Base-by-base conservation (phyloP, 2,888 invertebrate genomes). In the Cryptocheilus praepositus region DNA sequence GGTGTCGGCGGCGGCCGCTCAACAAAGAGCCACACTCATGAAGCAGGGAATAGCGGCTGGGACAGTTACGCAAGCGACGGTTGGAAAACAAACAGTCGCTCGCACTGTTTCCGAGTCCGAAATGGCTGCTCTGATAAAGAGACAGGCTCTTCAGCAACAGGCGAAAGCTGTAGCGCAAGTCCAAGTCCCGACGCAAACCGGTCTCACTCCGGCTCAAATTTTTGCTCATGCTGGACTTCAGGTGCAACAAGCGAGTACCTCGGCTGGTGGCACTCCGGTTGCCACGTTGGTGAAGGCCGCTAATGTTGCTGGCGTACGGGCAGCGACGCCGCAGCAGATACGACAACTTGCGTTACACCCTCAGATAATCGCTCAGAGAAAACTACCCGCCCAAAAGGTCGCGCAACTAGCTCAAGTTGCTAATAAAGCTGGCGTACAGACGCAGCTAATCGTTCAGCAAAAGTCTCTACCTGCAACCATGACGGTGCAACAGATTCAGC, bases 401-500 rank as follows among this genome's bases (percentile, higher is more conserved):
- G 90, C 92, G 0, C 92, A 93, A 72, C 87, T 92, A n/a, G 89
- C 91, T 0, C 92, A 92, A 81, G 89, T 90, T 0, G 71, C 89
- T 36, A 86, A 85, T 4, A 86, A 88, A 76, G 86, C 88, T 61
- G 92, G 92, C 4, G 90, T 92, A 3, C 92, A 92, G 22, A 91
- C 94, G 0, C 94, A 94, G 79, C 89, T 95, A 67, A 93, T 95
- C 59, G 94, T 95, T 3, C 93, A 93, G 57, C 92, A 92, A 16
- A 92, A 93, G 77, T 90, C 91, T 2, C 74, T 92, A 44, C 91
- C 92, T 0, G 90, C 92, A 0, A 91, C 93, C 0, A 92, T 94
- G 86, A 94, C 93, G 0, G 92, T 94, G 67, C 94, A 94, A 77
- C 94, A 94, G 83, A 91, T 95, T 52, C 94, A 94, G 71, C 94